Base-by-base conservation (phyloP, 2,888 invertebrate species). In the Ypsolopha sequella region DNA sequence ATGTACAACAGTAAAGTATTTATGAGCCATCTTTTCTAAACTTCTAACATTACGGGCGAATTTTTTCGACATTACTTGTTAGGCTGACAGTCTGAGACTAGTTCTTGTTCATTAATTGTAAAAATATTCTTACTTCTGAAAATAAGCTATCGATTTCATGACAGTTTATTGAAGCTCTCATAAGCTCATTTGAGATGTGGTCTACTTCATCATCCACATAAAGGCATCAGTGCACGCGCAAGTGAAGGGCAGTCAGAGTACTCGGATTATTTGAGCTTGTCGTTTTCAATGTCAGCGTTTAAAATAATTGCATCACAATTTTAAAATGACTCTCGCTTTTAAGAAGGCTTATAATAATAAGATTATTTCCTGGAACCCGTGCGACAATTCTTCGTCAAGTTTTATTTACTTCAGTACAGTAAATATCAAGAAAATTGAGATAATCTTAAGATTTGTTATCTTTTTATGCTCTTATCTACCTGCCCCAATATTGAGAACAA, bases 291-390 rank as follows among this genome's bases (percentile, higher is more conserved):
- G 85, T 85, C 85, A 81, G 73, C 81, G 75, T 84, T 86, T 85
- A 86, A 85, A 85, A 85, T 86, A 85, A 86, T 86, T 86, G 82
- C 85, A 84, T 85, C 85, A 86, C 85, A 82, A 79, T 81, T 85
- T 84, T 81, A 72, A 84, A 84, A 81, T 76, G 81, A 66, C 78
- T 80, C 78, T 78, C 77, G 80, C 81, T 78, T 80, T 81, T 80
- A 80, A 80, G 72, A 77, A 74, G 64, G 70, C 76, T 80, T 80
- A 48, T 38, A 76, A 81, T 77, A 71, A 78, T 73, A 76, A 76
- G 70, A 80, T 74, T 77, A 78, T 81, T 85, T 85, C 84, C 84
- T 79, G 80, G 80, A 85, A 82, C 68, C 71, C 67, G 70, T 65
- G 69, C 68, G 70, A 72, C 72, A 73, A 69, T 68, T 71, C 72